Percentiles rank a stretch among this genome's conserved stretches.
These are phyloP conservation scores for Syrmaticus mikado DNA, from an alignment of 2,113 vertebrate genomes.

Conservation along the genomic window DNA sequence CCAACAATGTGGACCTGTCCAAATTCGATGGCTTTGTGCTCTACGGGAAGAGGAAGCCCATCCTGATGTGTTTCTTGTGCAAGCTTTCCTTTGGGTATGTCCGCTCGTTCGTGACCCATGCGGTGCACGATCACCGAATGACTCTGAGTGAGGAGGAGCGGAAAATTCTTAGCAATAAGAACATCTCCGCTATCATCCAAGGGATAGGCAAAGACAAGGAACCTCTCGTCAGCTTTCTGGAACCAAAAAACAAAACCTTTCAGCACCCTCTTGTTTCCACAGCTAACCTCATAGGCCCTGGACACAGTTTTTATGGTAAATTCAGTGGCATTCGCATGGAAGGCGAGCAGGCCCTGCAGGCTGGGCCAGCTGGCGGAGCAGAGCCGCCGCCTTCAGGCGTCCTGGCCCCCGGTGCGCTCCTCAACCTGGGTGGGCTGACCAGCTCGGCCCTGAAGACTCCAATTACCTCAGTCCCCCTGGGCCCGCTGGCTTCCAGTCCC, in stretches of 20 bases:
- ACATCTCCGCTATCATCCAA: conserved; percentile 99
- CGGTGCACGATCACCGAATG: conserved; percentile 98
- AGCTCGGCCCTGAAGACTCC: conserved; percentile 87
- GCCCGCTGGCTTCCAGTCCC: conserved; percentile 86
- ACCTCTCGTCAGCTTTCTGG: conserved; percentile 99
- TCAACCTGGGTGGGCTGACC: conserved; percentile 91
- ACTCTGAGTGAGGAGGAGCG: conserved; percentile 97
- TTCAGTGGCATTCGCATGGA: conserved; percentile 98
- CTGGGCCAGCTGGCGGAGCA: conserved; percentile 45
- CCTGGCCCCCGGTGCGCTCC: conserved; percentile 82
- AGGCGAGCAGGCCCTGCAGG: conserved; percentile 83
- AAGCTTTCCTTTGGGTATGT: conserved; percentile 98
- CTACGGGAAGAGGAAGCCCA: conserved; percentile 98
- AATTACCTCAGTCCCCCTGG: conserved; percentile 93
- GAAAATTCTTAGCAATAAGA: conserved; percentile 96
- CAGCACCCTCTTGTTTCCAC: conserved; percentile 89
- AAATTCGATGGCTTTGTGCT: conserved; percentile 98
- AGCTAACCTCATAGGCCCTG: conserved; percentile 92
- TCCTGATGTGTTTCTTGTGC: conserved; percentile 99
- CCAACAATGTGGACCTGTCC: conserved; percentile 99
- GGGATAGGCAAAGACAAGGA: conserved; percentile 99
- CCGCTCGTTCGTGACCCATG: conserved; percentile 97
- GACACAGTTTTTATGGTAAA: conserved; percentile 98
- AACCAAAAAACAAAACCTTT: conserved; percentile 99
- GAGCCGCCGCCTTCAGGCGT: conserved; percentile 74